Base-by-base conservation (phyloP, 1,140 invertebrate species). In the Drosophila azteca region DNA sequence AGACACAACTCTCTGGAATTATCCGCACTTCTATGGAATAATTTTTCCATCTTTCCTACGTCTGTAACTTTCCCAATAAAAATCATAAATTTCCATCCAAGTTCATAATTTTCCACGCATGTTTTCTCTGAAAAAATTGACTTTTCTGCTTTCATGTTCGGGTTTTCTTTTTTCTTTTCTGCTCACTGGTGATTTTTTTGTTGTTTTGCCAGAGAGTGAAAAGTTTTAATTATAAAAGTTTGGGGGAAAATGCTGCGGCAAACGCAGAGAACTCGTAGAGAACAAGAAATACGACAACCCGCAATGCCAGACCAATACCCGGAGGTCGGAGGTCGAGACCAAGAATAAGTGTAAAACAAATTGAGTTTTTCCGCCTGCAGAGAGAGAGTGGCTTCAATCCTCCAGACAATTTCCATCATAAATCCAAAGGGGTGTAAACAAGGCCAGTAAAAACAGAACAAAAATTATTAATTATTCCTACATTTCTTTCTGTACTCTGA, bases 221-320 rank as follows among this genome's bases (percentile, higher is more conserved):
- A 82, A 82, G 79, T 82, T 82, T 82, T 82, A 82, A 82, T 82
- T 82, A 82, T 75, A 82, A 82, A 82, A 82, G 79, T 82, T 82
- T 66, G 35, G 35, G 53, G 43, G 17, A 26, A 26, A 45, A 24
- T 46, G 66, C 69, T 71, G 79, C 68, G 59, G 67, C 48, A 71
- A 71, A 66, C 45, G 65, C 64, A 58, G 49, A n/a, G n/a, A n/a
- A 35, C 11, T 39, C 24, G n/a, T 8, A 43, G 20, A 65, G 69
- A 69, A 61, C 39, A 62, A 68, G 49, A 80, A 77, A 72, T 54
- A 81, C 55, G 67, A 67, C 73, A 73, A 46, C 49, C 49, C 45
- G 57, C 60, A 79, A 63, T 57, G 67, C 44, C 45, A 35, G n/a
- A 59, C 67, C 43, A 52, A 69, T 35, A 69, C 49, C 45, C 24